phyloP scores from a whole-genome alignment of 2,113 vertebrate species.

The Balaeniceps rex region DNA sequence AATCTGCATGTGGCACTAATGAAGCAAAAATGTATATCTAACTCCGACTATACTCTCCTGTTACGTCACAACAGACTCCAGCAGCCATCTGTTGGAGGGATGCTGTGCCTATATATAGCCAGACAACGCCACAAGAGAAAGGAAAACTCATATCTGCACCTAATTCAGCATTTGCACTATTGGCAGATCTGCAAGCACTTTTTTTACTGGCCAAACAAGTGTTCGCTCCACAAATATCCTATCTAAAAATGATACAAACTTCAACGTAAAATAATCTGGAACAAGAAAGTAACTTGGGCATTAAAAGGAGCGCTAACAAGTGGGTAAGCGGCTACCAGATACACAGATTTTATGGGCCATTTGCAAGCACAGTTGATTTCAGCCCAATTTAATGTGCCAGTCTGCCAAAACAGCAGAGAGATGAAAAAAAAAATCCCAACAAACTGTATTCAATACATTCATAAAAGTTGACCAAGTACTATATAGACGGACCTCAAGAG shows the following conservation, averaged over 20 bases:
- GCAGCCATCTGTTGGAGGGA: constrained; percentile 33
- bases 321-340: constrained; percentile 13
- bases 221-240: neutral
- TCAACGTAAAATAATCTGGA: constrained; percentile 22
- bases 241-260: constrained; percentile 17
- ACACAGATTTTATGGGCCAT: constrained; percentile 10
- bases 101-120: neutral
- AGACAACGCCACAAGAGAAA: neutral
- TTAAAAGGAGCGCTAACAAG: constrained; percentile 33
- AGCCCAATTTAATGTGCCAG: constrained; percentile 20
- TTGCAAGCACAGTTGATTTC: constrained; percentile 17
- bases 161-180: constrained; percentile 22
- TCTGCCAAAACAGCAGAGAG: constrained; percentile 1
- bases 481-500: neutral
- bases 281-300: neutral
- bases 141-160: neutral
- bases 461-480: neutral
- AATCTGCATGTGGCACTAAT: neutral
- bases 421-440: neutral
- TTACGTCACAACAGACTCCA: neutral
- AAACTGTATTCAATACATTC: neutral
- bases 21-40: neutral
- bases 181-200: neutral
- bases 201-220: constrained; percentile 19
- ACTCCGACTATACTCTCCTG: neutral